These are phyloP conservation scores for Choristoneura rosaceana DNA, from an alignment of 2,888 invertebrate species.

Conservation along the genomic window DNA sequence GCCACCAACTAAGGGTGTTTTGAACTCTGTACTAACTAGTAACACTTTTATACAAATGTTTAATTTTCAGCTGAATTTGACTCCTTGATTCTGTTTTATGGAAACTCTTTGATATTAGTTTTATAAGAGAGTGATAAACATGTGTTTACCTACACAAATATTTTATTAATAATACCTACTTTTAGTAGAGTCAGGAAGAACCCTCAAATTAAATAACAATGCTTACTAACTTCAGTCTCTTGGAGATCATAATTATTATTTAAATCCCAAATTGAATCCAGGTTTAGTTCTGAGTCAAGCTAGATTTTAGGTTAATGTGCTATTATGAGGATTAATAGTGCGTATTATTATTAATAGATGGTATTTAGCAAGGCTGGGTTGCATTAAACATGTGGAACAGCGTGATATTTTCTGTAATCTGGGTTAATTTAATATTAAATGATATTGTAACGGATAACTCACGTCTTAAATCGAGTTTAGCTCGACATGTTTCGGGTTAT, in stretches of 20 bases:
- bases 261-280: constrained; percentile 14
- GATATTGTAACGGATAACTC: too few relatives aligned
- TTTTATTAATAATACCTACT: too few relatives aligned
- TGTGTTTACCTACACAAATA: too few relatives aligned
- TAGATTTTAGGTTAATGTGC: neutral
- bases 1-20: too few relatives aligned
- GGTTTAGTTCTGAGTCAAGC: constrained; percentile 6
- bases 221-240: constrained; percentile 1
- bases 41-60: too few relatives aligned
- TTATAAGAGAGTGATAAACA: too few relatives aligned
- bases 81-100: too few relatives aligned
- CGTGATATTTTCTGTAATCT: neutral
- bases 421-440: neutral
- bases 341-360: constrained; percentile 9
- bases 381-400: neutral
- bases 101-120: too few relatives aligned
- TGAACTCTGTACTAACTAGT: too few relatives aligned
- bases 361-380: constrained; percentile 2
- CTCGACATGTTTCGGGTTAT: too few relatives aligned
- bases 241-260: constrained; percentile 27
- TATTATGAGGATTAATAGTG: constrained; percentile 20
- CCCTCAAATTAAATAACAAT: constrained; percentile 27
- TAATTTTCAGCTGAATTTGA: too few relatives aligned
- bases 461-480: too few relatives aligned
- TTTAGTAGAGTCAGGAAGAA: constrained; percentile 5